Conservation (phyloP, 2,113 vertebrate species). For the Henicopernis longicauda region DNA sequence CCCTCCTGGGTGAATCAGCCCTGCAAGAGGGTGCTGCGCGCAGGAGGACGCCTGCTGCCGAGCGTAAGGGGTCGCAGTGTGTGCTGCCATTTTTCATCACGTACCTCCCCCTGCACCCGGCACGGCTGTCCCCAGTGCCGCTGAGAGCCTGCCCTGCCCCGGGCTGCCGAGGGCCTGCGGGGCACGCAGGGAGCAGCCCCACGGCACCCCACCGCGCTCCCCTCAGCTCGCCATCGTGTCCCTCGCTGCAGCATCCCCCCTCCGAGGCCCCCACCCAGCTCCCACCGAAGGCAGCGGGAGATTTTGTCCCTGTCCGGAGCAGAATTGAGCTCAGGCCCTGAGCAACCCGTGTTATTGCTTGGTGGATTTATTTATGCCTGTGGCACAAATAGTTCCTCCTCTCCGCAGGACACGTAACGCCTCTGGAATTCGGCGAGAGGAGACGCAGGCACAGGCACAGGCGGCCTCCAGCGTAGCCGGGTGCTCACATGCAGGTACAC, state of each 20-base stretch:
- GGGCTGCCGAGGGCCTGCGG: not conserved
- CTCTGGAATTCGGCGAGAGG: slow-evolving; percentile 41
- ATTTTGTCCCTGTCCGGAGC: not conserved
- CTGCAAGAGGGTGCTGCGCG: not conserved
- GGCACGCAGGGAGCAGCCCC: not conserved
- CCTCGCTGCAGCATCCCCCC: not conserved
- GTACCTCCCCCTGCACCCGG: not conserved
- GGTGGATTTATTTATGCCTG: slow-evolving; percentile 51
- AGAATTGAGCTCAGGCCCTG: not conserved
- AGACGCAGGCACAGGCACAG: not conserved
- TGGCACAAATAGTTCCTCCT: slow-evolving; percentile 58
- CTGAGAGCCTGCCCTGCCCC: not conserved
- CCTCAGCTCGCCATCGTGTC: accelerated
- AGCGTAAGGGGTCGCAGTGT: not conserved
- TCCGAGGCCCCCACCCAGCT: not conserved
- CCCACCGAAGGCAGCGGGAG: not conserved
- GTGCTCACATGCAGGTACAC: accelerated
- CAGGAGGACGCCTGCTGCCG: accelerated
- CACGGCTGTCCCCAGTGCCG: not conserved
- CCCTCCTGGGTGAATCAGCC: not conserved
- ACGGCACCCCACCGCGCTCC: not conserved
- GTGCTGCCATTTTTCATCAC: not conserved
- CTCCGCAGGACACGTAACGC: not conserved
- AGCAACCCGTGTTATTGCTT: not conserved
- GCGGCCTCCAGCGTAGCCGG: accelerated